Base-by-base conservation (phyloP, 2,888 invertebrate genomes). In the Drosophila neotestacea region DNA sequence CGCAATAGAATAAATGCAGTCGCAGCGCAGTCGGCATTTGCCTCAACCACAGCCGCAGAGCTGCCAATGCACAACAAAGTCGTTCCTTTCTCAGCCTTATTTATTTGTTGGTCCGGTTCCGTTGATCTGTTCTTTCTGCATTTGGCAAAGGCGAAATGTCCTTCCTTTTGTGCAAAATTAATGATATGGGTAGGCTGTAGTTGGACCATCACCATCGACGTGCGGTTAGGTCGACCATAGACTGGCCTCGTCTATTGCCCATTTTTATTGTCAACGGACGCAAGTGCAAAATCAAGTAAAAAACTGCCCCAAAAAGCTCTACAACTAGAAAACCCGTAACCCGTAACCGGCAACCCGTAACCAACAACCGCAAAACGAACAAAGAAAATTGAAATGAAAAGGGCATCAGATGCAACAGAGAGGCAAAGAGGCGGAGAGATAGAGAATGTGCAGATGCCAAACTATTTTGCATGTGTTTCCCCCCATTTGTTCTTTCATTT, bases 141-240 rank as follows among this genome's bases (percentile, higher is more conserved):
- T 77, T 86, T 83, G 85, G 87, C 84, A 85, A 81, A 61, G 59
- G 61, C 76, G 13, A 65, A 70, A 58, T 70, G 72, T 85, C 65
- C 77, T 71, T 74, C 67, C 78, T 76, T 85, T 87, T 84, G 80
- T 85, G 72, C 80, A 78, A 85, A 83, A 85, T 85, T 85, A 85
- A 85, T 88, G 84, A 79, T 85, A 80, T 79, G 70, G 83, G 27
- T 62, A 52, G 39, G 36, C 10, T 13, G n/a, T n/a, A 42, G 48
- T 9, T 10, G 16, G 13, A 34, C 39, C 55, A 59, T 50, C 65
- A 22, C 22, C 22, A 22, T 22, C 22, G 63, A 70, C 58, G 64
- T 83, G 77, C 73, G 72, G 72, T 79, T 71, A 41, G 41, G 47
- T 72, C 32, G 67, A 41, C 39, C 47, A 77, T 72, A 64, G 67